phyloP scores from a whole-genome alignment of 2,888 invertebrate species.

The Endotricha flammealis region DNA sequence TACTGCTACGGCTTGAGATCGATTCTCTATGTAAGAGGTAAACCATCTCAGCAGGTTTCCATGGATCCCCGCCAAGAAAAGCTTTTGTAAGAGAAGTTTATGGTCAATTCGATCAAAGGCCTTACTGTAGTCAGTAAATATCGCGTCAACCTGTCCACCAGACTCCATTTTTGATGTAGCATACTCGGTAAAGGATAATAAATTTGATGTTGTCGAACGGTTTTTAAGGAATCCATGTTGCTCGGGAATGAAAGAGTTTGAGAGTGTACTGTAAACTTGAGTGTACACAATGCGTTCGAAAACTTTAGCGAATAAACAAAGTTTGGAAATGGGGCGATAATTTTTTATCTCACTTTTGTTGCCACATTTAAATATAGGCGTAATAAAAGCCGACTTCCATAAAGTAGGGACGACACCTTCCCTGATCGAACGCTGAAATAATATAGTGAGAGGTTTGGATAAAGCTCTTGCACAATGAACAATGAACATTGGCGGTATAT shows the following conservation, averaged over 20 bases:
- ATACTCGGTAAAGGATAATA: background rate
- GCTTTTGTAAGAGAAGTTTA: background rate
- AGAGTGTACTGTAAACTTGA: slow-evolving; percentile 13
- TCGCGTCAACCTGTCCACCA: background rate
- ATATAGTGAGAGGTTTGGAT: too few relatives aligned
- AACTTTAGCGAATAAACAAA: slow-evolving; percentile 17
- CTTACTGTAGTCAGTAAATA: background rate
- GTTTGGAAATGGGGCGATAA: slow-evolving; percentile 19
- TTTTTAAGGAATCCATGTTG: slow-evolving; percentile 21
- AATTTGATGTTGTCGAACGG: background rate
- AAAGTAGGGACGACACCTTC: too few relatives aligned
- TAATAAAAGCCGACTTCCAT: too few relatives aligned
- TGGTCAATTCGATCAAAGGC: too few relatives aligned
- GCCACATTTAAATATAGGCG: too few relatives aligned
- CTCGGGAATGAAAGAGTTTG: slow-evolving; percentile 7
- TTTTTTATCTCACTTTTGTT: too few relatives aligned
- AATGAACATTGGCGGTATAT: too few relatives aligned
- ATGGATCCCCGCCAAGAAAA: background rate
- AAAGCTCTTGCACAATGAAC: too few relatives aligned
- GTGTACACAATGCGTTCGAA: slow-evolving; percentile 17
- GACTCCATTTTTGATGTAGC: background rate
- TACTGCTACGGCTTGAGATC: too few relatives aligned
- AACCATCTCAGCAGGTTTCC: background rate
- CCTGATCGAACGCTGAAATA: too few relatives aligned
- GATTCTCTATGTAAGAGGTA: too few relatives aligned